A percentile compares a stretch with the other conserved stretches of the same genome.
Conservation (phyloP, 2,888 invertebrate species). For the Lepidocyrtoides sp. region DNA sequence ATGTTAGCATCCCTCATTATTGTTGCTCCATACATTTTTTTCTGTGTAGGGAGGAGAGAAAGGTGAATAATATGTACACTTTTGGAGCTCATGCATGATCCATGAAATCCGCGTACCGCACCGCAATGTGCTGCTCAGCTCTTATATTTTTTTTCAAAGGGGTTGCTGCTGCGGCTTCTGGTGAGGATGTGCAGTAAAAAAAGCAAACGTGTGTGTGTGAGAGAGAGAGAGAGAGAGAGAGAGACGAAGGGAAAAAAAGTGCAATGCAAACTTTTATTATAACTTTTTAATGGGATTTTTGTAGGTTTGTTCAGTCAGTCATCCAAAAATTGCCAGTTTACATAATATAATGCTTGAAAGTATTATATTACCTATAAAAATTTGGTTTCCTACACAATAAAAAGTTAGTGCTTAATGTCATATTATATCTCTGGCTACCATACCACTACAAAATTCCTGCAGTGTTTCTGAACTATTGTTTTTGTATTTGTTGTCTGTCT, state of each 20-base stretch:
- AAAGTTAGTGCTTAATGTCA: background rate
- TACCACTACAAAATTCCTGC: background rate
- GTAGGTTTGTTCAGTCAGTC: slow-evolving; percentile 58
- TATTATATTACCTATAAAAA: background rate
- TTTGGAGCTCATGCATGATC: background rate
- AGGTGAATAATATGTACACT: background rate
- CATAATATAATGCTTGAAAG: slow-evolving; percentile 23
- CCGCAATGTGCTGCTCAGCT: background rate
- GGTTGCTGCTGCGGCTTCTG: too few species aligned
- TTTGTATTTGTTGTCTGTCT: background rate
- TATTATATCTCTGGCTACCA: too few species aligned
- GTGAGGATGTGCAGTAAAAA: background rate
- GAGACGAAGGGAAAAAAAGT: slow-evolving; percentile 14
- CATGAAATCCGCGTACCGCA: slow-evolving; percentile 3
- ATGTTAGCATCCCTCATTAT: slow-evolving; percentile 41
- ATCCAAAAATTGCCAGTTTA: slow-evolving; percentile 63
- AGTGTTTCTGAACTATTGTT: background rate
- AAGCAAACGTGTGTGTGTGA: background rate
- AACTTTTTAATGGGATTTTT: slow-evolving; percentile 75
- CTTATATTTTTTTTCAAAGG: background rate
- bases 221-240: background rate
- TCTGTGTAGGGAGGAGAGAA: background rate
- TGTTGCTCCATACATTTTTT: background rate
- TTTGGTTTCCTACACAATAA: slow-evolving; percentile 17
- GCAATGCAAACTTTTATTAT: slow-evolving; percentile 65